Percentiles rank a stretch among this genome's conserved stretches.
Conservation (phyloP, 2,888 invertebrate species). For the Incurvaria masculella region DNA sequence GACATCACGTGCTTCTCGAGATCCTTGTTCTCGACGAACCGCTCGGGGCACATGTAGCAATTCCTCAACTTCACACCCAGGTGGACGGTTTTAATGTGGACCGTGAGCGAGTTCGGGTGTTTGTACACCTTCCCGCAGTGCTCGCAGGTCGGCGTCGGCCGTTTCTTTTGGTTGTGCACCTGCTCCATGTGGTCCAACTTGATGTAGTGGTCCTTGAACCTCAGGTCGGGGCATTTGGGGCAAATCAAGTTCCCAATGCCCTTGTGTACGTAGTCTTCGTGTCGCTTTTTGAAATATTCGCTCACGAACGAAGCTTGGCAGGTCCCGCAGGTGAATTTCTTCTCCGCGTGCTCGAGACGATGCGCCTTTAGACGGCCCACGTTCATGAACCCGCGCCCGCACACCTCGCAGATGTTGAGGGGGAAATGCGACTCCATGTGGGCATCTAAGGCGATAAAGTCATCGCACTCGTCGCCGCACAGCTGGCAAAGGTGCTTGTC, state of each 20-base stretch:
- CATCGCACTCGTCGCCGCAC: neutral
- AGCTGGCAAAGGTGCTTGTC: slow-evolving; percentile 1
- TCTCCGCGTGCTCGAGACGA: slow-evolving; percentile 33
- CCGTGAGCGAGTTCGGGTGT: neutral
- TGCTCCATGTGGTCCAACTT: neutral
- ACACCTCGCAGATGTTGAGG: slow-evolving; percentile 1
- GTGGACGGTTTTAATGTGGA: neutral
- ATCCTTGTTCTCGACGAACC: too few relatives aligned
- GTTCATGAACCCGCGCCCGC: slow-evolving; percentile 1
- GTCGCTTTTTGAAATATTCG: slow-evolving; percentile 33
- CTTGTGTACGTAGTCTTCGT: slow-evolving; percentile 31
- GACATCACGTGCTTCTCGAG: neutral
- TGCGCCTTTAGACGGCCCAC: neutral
- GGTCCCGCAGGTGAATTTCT: slow-evolving; percentile 45
- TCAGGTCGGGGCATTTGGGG: neutral
- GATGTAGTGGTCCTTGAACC: neutral
- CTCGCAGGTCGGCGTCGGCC: neutral
- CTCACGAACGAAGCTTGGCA: slow-evolving; percentile 41
- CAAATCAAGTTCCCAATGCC: neutral
- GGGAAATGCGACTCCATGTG: slow-evolving; percentile 4
- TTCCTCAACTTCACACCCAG: too few relatives aligned
- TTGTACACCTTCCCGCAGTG: neutral
- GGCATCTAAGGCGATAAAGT: neutral
- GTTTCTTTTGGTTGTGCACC: neutral
- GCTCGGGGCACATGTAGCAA: too few relatives aligned